Evolutionary conservation across 2,888 invertebrate genomes (phyloP).

Genomic region (Pasiphila rectangulata): DNA sequence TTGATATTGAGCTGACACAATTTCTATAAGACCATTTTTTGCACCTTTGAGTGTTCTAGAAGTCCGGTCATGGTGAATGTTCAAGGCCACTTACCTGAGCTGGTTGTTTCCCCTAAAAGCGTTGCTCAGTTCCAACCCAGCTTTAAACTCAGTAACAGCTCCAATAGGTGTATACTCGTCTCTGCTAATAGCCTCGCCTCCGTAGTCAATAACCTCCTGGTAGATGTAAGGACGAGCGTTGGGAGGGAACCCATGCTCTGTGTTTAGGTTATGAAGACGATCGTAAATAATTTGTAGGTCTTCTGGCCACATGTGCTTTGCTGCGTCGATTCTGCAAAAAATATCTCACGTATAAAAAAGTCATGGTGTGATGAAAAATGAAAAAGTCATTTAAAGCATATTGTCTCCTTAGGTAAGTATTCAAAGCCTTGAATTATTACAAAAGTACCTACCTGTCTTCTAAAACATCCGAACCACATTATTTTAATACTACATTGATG

Average conservation of each 20-base stretch:
- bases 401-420: too few relatives aligned
- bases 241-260: slow-evolving; percentile 81
- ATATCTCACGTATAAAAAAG: too few relatives aligned
- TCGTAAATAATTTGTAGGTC: slow-evolving; percentile 85
- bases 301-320: slow-evolving; percentile 89
- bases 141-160: slow-evolving; percentile 85
- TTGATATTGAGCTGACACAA: too few relatives aligned
- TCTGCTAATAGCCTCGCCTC: slow-evolving; percentile 70
- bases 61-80: too few relatives aligned
- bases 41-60: too few relatives aligned
- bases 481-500: too few relatives aligned
- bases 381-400: too few relatives aligned
- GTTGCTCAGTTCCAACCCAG: slow-evolving; percentile 70
- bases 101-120: slow-evolving; percentile 68
- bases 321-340: slow-evolving; percentile 84
- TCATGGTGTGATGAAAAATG: too few relatives aligned
- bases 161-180: slow-evolving; percentile 79
- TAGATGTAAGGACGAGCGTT: slow-evolving; percentile 85
- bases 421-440: too few relatives aligned
- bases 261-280: slow-evolving; percentile 82
- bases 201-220: slow-evolving; percentile 89
- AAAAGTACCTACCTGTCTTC: too few relatives aligned
- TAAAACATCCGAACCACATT: too few relatives aligned
- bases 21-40: too few relatives aligned
- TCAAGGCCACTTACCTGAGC: slow-evolving; percentile 18